These are phyloP conservation scores for Archilochus colubris DNA, from an alignment of 2,113 vertebrate species.

Conservation along the genomic window DNA sequence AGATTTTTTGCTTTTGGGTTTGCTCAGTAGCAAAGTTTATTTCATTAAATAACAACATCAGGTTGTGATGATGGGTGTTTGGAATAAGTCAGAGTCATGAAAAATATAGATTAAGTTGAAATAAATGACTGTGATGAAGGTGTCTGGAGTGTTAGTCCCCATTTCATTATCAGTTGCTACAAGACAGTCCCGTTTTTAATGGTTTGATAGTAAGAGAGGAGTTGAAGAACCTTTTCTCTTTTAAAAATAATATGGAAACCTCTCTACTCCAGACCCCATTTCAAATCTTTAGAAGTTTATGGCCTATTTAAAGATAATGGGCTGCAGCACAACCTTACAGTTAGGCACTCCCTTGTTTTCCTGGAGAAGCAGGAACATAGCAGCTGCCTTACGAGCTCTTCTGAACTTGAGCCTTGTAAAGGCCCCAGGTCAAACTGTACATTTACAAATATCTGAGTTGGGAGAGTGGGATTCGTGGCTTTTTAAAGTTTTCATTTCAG, in stretches of 20 bases:
- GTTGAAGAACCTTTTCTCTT: not conserved
- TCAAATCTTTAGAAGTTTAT: not conserved
- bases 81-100: conserved; percentile 57
- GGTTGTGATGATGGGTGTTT: conserved; percentile 59
- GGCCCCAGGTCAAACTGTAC: not conserved
- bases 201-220: not conserved
- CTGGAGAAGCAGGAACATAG: not conserved
- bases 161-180: not conserved
- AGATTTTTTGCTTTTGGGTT: conserved; percentile 66
- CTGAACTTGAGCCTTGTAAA: not conserved
- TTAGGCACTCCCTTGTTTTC: not conserved
- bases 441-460: not conserved
- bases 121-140: conserved; percentile 66
- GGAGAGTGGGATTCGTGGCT: not conserved
- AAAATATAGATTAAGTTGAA: conserved; percentile 65
- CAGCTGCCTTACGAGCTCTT: not conserved
- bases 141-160: not conserved
- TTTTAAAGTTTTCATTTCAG: not conserved
- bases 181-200: not conserved
- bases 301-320: not conserved
- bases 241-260: not conserved
- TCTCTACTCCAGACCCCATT: not conserved
- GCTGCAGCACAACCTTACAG: not conserved
- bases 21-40: conserved; percentile 68
- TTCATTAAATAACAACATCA: conserved; percentile 55